A percentile compares a stretch with the other conserved stretches of the same genome.
These are phyloP conservation scores for Malacosoma neustria DNA, from an alignment of 2,888 invertebrate species.

Conservation along the genomic window DNA sequence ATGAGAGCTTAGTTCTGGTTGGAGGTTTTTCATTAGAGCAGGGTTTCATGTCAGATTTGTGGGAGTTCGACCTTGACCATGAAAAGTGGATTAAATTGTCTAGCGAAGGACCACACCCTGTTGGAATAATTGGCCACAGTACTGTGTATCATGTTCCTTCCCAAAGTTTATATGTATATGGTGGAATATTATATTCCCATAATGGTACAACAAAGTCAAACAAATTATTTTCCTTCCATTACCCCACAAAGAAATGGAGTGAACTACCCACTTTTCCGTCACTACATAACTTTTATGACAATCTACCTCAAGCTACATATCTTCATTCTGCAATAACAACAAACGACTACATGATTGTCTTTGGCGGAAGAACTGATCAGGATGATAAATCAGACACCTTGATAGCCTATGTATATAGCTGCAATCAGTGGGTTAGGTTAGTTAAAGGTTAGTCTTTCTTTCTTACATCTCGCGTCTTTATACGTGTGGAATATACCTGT, in stretches of 20 bases:
- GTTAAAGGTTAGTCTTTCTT: constrained; percentile 62
- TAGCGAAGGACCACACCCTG: constrained; percentile 83
- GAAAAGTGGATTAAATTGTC: constrained; percentile 82
- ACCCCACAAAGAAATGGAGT: constrained; percentile 86
- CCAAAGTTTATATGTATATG: constrained; percentile 91
- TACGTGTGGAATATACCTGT: too few species aligned
- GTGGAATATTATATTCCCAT: constrained; percentile 86
- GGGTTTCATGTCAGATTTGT: constrained; percentile 84
- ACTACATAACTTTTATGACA: constrained; percentile 68
- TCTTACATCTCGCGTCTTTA: too few species aligned
- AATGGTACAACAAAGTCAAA: constrained; percentile 83
- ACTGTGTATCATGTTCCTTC: constrained; percentile 89
- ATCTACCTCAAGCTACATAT: constrained; percentile 84
- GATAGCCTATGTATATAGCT: constrained; percentile 90
- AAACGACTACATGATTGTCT: constrained; percentile 91
- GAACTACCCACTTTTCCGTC: constrained; percentile 82
- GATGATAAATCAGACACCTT: constrained; percentile 82
- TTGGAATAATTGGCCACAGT: constrained; percentile 91
- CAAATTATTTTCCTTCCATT: constrained; percentile 85
- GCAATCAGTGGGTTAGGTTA: constrained; percentile 90
- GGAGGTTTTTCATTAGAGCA: constrained; percentile 88
- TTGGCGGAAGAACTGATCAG: constrained; percentile 88
- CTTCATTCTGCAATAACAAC: constrained; percentile 93
- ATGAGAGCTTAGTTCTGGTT: constrained; percentile 86
- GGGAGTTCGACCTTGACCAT: constrained; percentile 86